Percentiles rank a stretch among this genome's conserved stretches.
Conservation (phyloP, 2,797 vertebrate genomes). For the Phrynocephalus vlangalii region DNA sequence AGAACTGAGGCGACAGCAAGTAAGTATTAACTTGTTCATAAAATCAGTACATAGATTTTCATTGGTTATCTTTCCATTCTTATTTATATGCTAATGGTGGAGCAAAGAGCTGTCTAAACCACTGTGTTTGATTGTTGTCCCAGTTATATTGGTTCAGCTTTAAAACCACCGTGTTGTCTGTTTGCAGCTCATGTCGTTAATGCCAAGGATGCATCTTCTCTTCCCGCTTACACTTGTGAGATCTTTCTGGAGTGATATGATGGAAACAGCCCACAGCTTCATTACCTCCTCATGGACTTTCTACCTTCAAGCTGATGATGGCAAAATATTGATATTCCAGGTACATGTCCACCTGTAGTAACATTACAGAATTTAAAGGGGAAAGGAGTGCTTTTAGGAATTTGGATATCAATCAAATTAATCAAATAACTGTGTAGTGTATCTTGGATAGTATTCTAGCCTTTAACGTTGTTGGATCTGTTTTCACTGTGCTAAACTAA, state of each 20-base stretch:
- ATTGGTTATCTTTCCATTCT: background rate
- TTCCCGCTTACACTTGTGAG: slow-evolving; percentile 92
- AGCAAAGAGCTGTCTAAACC: slow-evolving; percentile 12
- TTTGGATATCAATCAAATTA: background rate
- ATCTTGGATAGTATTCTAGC: slow-evolving; percentile 26
- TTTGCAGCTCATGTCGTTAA: slow-evolving; percentile 90
- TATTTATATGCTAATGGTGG: slow-evolving; percentile 8
- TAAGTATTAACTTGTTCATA: slow-evolving; percentile 74
- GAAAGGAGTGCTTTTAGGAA: background rate
- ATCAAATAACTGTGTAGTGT: background rate
- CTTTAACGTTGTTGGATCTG: slow-evolving; percentile 13
- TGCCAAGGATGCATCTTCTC: slow-evolving; percentile 95
- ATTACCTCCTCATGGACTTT: slow-evolving; percentile 97
- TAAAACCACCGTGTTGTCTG: slow-evolving; percentile 42
- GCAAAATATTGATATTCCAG: slow-evolving; percentile 97
- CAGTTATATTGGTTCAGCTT: background rate
- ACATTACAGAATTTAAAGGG: background rate
- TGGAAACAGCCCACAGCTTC: slow-evolving; percentile 95
- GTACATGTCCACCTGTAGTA: slow-evolving; percentile 72
- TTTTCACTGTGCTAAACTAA: slow-evolving; percentile 33
- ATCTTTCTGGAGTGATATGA: slow-evolving; percentile 94
- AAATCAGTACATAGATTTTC: slow-evolving; percentile 44
- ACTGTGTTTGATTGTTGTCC: slow-evolving; percentile 24
- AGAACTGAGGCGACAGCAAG: slow-evolving; percentile 90
- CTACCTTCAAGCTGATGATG: slow-evolving; percentile 97